Conservation (phyloP, 2,113 vertebrate species). For the Tichodroma muraria region DNA sequence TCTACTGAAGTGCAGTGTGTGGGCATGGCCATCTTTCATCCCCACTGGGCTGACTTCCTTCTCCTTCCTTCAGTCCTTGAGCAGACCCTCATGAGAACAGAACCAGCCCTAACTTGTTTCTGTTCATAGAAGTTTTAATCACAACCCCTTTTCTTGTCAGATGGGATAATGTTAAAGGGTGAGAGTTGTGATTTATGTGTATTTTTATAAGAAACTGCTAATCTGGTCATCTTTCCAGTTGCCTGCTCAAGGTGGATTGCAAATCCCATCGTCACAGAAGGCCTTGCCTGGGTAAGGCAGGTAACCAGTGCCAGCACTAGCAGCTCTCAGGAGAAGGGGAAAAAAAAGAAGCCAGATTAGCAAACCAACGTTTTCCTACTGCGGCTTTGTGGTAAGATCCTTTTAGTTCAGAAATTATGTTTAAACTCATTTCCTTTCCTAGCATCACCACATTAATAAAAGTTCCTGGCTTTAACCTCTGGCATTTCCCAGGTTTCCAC, state of each 20-base stretch:
- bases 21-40: not conserved
- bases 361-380: not conserved
- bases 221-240: not conserved
- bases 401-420: not conserved
- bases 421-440: not conserved
- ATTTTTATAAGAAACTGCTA: not conserved
- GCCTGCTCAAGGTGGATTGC: not conserved
- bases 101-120: not conserved
- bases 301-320: not conserved
- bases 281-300: not conserved
- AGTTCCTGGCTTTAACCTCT: not conserved
- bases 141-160: not conserved
- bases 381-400: not conserved
- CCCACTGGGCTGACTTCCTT: fast-evolving
- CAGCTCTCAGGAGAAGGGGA: not conserved
- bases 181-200: not conserved
- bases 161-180: not conserved
- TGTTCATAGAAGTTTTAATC: not conserved
- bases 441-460: not conserved
- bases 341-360: not conserved
- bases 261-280: not conserved
- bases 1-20: not conserved
- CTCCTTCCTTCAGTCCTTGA: not conserved
- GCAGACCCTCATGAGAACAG: not conserved
- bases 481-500: not conserved